Conservation (phyloP, 2,888 invertebrate genomes). For the Margaritifera margaritifera region DNA sequence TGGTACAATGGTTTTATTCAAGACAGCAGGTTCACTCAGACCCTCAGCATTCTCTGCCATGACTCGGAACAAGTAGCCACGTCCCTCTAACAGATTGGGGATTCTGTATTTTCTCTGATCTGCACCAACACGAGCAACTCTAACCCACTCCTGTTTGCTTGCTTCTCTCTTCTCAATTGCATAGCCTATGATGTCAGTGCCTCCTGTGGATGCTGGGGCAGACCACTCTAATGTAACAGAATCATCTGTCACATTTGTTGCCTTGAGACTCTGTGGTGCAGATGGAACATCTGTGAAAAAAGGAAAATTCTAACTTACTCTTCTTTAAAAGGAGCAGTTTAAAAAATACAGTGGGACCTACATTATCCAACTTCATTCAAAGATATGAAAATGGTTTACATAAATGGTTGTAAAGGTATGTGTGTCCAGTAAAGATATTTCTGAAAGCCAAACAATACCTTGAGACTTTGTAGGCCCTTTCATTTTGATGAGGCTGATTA, state of each 20-base stretch:
- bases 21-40: constrained; percentile 85
- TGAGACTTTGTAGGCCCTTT: too few relatives aligned
- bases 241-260: constrained; percentile 57
- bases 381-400: too few relatives aligned
- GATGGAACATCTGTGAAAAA: constrained; percentile 62
- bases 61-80: constrained; percentile 91
- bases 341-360: too few relatives aligned
- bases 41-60: constrained; percentile 92
- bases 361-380: too few relatives aligned
- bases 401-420: too few relatives aligned
- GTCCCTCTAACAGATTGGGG: constrained; percentile 84
- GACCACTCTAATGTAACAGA: constrained; percentile 87
- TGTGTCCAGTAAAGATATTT: too few relatives aligned
- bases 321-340: background rate
- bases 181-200: constrained; percentile 75
- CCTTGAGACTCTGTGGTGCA: constrained; percentile 59
- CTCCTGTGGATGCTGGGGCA: constrained; percentile 90
- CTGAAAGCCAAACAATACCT: too few relatives aligned
- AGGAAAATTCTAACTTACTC: background rate
- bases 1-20: constrained; percentile 59
- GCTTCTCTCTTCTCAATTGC: constrained; percentile 75
- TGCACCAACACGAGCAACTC: constrained; percentile 46
- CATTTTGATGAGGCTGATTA: too few relatives aligned
- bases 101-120: constrained; percentile 51
- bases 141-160: constrained; percentile 52